Conservation (phyloP, 53 echinoderm and acorn worm species). For the Zoroaster sp. region DNA sequence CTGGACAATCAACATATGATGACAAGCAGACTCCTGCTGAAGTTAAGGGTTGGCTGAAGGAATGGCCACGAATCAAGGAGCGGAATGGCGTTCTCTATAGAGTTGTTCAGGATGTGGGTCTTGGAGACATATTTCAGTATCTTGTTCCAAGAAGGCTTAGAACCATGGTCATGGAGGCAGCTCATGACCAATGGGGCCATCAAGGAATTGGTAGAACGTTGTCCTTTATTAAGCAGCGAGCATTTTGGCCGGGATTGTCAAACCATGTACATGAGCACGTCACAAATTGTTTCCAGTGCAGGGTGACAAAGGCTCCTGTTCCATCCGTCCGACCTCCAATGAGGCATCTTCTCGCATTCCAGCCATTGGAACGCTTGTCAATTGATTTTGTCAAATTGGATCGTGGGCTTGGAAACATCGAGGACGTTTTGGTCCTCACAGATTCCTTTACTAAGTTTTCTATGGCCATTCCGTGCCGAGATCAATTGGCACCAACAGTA, state of each 20-base stretch:
- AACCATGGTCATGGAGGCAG: neutral
- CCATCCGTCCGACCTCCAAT: slow-evolving; percentile 21
- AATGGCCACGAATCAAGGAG: neutral
- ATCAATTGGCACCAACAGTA: slow-evolving; percentile 12
- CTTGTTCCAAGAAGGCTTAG: slow-evolving; percentile 27
- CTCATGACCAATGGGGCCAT: slow-evolving; percentile 45
- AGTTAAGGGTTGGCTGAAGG: neutral
- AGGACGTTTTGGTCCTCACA: slow-evolving; percentile 31
- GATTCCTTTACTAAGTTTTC: slow-evolving; percentile 28
- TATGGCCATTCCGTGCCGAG: slow-evolving; percentile 8
- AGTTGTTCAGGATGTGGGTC: neutral
- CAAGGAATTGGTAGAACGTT: slow-evolving; percentile 9
- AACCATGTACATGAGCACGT: neutral
- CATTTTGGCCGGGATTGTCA: slow-evolving; percentile 12
- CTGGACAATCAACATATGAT: neutral
- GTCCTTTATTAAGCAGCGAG: neutral
- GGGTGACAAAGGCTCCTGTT: neutral
- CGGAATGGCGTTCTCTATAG: slow-evolving; percentile 19
- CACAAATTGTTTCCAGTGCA: slow-evolving; percentile 16
- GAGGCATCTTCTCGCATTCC: slow-evolving; percentile 31
- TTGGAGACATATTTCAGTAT: neutral
- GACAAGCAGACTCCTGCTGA: neutral
- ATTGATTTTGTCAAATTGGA: slow-evolving; percentile 34
- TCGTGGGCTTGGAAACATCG: neutral
- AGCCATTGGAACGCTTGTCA: slow-evolving; percentile 10